Evolutionary conservation across 2,888 invertebrate genomes (phyloP).

Genomic region (Microchrysa polita): DNA sequence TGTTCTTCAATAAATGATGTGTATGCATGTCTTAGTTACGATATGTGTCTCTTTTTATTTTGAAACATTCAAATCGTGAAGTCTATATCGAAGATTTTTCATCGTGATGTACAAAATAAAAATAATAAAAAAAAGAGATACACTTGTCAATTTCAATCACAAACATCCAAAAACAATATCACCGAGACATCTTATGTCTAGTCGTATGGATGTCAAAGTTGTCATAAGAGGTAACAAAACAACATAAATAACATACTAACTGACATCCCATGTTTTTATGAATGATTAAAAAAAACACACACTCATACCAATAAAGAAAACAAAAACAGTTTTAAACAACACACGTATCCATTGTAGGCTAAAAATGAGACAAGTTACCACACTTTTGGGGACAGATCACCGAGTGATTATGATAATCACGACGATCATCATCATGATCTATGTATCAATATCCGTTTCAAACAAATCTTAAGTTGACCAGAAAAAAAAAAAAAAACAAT

Average conservation of each 20-base stretch:
- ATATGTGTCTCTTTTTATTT: too few relatives aligned
- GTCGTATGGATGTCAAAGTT: slow-evolving; percentile 37
- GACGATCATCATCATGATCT: slow-evolving; percentile 14
- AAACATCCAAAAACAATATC: slow-evolving; percentile 38
- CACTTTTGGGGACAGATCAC: slow-evolving; percentile 39
- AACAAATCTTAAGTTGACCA: not conserved
- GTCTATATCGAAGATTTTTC: not conserved
- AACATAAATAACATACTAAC: slow-evolving; percentile 34
- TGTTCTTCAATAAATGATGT: too few relatives aligned
- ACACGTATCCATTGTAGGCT: not conserved
- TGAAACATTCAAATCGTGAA: not conserved
- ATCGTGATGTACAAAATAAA: slow-evolving; percentile 19
- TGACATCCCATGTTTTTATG: slow-evolving; percentile 21
- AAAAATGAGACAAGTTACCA: slow-evolving; percentile 23
- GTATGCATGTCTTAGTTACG: too few relatives aligned
- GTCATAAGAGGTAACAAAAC: slow-evolving; percentile 26
- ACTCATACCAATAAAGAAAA: slow-evolving; percentile 23
- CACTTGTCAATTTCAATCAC: slow-evolving; percentile 40
- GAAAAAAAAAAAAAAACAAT: too few relatives aligned
- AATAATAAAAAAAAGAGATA: slow-evolving; percentile 2
- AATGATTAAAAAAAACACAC: slow-evolving; percentile 12
- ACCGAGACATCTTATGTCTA: slow-evolving; percentile 38
- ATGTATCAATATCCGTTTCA: not conserved
- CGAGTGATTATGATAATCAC: slow-evolving; percentile 32
- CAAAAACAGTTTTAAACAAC: slow-evolving; percentile 14